Evolutionary conservation across 2,797 vertebrate species (phyloP).

Genomic region (Spinus olivaceus): DNA sequence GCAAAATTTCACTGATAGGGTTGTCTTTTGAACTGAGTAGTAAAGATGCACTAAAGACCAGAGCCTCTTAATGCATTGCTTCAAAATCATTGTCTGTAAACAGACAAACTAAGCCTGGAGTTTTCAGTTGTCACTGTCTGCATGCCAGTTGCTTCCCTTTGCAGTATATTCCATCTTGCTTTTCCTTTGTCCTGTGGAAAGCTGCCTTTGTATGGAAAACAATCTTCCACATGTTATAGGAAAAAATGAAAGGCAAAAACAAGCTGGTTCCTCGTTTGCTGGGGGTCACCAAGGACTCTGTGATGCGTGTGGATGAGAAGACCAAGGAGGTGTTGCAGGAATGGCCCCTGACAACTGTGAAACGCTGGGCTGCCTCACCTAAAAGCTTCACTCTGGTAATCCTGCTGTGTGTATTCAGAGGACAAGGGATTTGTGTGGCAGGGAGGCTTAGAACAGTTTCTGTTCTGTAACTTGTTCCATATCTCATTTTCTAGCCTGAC

Average conservation of each 20-base stretch:
- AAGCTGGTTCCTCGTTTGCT: constrained; percentile 94
- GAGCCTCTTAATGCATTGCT: background rate
- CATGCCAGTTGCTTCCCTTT: background rate
- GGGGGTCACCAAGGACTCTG: constrained; percentile 97
- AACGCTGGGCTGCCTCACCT: constrained; percentile 98
- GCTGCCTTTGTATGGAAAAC: background rate
- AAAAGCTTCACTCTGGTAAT: constrained; percentile 98
- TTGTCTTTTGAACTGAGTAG: background rate
- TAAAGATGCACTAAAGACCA: background rate
- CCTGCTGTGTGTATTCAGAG: background rate
- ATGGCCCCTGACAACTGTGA: constrained; percentile 96
- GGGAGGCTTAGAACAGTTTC: background rate
- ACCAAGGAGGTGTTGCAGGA: constrained; percentile 98
- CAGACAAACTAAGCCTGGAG: background rate
- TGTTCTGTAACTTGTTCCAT: background rate
- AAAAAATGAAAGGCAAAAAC: constrained; percentile 99
- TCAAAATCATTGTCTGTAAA: background rate
- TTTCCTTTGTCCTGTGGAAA: background rate
- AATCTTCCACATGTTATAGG: constrained; percentile 71
- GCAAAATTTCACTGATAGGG: background rate
- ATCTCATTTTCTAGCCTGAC: background rate
- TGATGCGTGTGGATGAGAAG: constrained; percentile 98
- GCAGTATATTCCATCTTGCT: background rate
- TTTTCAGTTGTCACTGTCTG: background rate
- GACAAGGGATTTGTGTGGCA: fast-evolving